A percentile compares a stretch with the other conserved stretches of the same genome.
Evolutionary conservation across 1,140 invertebrate species (phyloP).

Genomic region (Popillia japonica): DNA sequence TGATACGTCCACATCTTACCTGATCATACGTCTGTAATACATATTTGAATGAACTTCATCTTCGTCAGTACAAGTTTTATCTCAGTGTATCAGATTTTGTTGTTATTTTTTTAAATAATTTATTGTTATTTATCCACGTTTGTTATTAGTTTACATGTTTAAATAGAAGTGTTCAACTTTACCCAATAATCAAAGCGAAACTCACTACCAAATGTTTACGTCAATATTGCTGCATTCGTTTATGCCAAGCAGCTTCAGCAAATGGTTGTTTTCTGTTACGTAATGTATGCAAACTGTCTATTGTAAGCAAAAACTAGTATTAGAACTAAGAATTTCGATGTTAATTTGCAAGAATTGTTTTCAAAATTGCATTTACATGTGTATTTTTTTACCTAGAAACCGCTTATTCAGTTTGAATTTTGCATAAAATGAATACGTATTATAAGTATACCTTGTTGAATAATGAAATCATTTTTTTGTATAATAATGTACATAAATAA

Average conservation of each 20-base stretch:
- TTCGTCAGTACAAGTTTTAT: too few relatives aligned
- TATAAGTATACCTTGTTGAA: neutral
- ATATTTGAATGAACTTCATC: too few relatives aligned
- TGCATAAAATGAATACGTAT: neutral
- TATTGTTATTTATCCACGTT: too few relatives aligned
- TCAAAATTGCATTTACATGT: neutral
- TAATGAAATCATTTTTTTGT: neutral
- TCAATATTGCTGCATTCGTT: neutral
- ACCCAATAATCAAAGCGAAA: too few relatives aligned
- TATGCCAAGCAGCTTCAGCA: neutral
- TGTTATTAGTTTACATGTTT: too few relatives aligned
- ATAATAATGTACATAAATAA: too few relatives aligned
- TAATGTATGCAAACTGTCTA: neutral
- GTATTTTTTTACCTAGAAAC: neutral
- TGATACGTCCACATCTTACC: neutral
- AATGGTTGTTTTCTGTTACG: neutral
- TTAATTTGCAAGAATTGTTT: too few relatives aligned
- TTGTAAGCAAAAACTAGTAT: neutral
- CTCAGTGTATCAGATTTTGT: too few relatives aligned
- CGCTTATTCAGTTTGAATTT: neutral
- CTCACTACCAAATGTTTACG: neutral
- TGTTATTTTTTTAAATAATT: too few relatives aligned
- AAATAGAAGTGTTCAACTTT: too few relatives aligned
- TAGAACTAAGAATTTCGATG: neutral
- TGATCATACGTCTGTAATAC: too few relatives aligned